Base-by-base conservation (phyloP, 2,797 vertebrate species). In the Myoxocephalus aenaeus region DNA sequence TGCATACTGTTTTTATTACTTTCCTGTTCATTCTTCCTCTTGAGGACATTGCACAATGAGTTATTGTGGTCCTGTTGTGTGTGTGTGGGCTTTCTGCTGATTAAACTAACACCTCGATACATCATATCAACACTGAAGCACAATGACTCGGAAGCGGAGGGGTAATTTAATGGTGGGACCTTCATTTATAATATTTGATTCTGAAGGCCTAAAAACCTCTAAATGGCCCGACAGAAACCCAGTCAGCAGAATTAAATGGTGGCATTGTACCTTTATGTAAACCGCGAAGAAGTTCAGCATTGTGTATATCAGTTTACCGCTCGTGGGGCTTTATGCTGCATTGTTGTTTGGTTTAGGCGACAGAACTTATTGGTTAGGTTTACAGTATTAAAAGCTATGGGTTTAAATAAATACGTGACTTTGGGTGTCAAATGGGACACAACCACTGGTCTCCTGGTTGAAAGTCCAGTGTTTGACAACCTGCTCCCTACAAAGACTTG, bases 1-100 rank as follows among this genome's bases (percentile, higher is more conserved):
- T 65, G n/a, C 8, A 40, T 40, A 36, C 18, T 20, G 65, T 40
- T 69, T 75, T 25, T 20, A 8, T 65, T 63, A 13, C 18, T 58
- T 38, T 68, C 56, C 27, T 29, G 25, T 76, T 64, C 59, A 36
- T 56, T 38, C 54, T 65, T 73, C 36, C 58, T 73, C 70, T 66
- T 34, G 29, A 42, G 63, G 25, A 57, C 59, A 62, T 61, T 71
- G 59, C 22, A 0, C 62, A 76, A 0, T 56, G 56, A 73, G 71
- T 73, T 79, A 70, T 73, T 73, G 68, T 79, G 3, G 14, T 70
- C 42, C 40, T 72, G 61, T 46, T 59, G 63, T 78, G 70, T 68
- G 70, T 68, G 79, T n/a, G 44, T 46, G 44, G 73, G 79, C 59
- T 74, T 69, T 70, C 42, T 68, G 79, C 42, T 82, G 73, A 79